A percentile compares a stretch with the other conserved stretches of the same genome.
These are phyloP conservation scores for Ceriagrion tenellum DNA, from an alignment of 2,888 invertebrate species.

Conservation along the genomic window DNA sequence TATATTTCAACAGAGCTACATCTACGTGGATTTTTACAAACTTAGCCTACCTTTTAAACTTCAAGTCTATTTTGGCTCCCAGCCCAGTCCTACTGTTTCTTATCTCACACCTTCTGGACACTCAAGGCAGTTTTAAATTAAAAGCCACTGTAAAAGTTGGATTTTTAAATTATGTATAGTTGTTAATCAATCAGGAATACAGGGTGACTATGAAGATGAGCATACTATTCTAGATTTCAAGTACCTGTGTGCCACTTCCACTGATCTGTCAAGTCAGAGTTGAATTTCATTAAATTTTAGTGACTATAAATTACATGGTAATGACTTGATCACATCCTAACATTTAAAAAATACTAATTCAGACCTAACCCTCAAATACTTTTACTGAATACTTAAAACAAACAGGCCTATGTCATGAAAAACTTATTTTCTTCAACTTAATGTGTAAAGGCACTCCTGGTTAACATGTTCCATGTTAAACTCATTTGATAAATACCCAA, in stretches of 20 bases:
- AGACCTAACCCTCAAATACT: not conserved
- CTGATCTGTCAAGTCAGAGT: not conserved
- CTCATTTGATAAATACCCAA: not conserved
- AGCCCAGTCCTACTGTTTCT: too few relatives aligned
- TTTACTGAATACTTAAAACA: not conserved
- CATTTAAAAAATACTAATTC: not conserved
- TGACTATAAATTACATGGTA: not conserved
- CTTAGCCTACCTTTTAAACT: too few relatives aligned
- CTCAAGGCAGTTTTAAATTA: too few relatives aligned
- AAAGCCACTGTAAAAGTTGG: too few relatives aligned
- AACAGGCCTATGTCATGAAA: not conserved
- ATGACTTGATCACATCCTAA: not conserved
- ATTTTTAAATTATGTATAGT: too few relatives aligned
- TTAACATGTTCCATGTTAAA: not conserved
- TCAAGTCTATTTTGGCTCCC: too few relatives aligned
- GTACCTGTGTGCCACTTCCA: not conserved
- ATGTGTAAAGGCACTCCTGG: conserved; percentile 24
- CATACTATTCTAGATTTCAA: not conserved
- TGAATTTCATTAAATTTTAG: not conserved
- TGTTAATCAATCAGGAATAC: not conserved
- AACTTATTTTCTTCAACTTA: not conserved
- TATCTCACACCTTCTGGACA: too few relatives aligned
- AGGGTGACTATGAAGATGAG: not conserved
- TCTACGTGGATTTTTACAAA: too few relatives aligned
- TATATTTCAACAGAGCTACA: too few relatives aligned